A percentile compares a stretch with the other conserved stretches of the same genome.
Evolutionary conservation across 1,140 invertebrate species (phyloP).

Genomic region (Akabosia matsudoensis): DNA sequence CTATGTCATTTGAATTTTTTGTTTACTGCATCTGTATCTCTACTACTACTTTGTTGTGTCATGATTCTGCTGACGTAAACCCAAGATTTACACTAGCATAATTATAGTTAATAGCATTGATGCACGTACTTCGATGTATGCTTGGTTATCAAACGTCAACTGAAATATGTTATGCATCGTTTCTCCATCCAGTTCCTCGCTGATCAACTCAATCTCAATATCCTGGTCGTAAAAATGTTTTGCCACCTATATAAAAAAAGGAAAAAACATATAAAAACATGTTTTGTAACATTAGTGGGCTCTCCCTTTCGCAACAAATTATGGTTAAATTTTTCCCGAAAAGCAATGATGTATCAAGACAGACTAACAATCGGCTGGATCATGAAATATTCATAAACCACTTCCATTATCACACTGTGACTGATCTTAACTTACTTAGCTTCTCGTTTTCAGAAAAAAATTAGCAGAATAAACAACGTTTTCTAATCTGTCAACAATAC

Average conservation of each 20-base stretch:
- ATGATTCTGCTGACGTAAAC: too few relatives aligned
- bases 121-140: not conserved
- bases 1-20: too few relatives aligned
- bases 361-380: not conserved
- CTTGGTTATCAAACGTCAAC: conserved; percentile 74
- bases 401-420: too few relatives aligned
- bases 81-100: not conserved
- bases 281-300: too few relatives aligned
- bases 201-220: conserved; percentile 82
- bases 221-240: conserved; percentile 86
- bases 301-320: not conserved
- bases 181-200: conserved; percentile 79
- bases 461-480: too few relatives aligned
- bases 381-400: not conserved
- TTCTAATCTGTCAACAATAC: not conserved
- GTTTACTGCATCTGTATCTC: too few relatives aligned
- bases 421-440: too few relatives aligned
- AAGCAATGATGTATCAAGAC: not conserved
- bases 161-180: conserved; percentile 92
- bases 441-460: too few relatives aligned
- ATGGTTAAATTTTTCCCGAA: not conserved
- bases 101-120: not conserved
- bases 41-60: too few relatives aligned
- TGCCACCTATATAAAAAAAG: conserved; percentile 63
- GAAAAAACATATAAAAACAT: too few relatives aligned